Evolutionary conservation across 37 sponge, comb jelly and placozoan genomes (phyloP).

Genomic region (Axinella damicornis): DNA sequence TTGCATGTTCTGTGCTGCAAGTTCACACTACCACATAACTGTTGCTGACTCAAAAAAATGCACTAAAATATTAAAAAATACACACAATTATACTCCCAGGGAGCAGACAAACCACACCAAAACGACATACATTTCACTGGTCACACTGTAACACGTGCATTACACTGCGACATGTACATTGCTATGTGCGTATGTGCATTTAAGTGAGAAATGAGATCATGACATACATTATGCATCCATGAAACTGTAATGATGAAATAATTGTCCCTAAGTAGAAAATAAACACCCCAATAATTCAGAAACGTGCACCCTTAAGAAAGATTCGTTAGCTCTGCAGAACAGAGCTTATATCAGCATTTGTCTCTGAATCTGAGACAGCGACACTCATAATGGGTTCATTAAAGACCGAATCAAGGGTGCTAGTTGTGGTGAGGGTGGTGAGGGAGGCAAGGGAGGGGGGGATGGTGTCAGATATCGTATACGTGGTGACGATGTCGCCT

Average conservation of each 20-base stretch:
- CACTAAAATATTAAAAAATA: too few relatives aligned
- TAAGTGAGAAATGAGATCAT: neutral
- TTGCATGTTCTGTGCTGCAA: too few relatives aligned
- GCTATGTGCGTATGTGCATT: too few relatives aligned
- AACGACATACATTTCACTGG: too few relatives aligned
- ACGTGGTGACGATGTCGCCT: slow-evolving; percentile 52
- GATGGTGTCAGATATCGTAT: slow-evolving; percentile 52
- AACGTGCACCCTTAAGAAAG: neutral
- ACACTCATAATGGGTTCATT: slow-evolving; percentile 75
- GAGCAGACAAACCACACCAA: too few relatives aligned
- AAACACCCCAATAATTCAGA: neutral
- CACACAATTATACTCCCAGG: too few relatives aligned
- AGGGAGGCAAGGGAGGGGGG: slow-evolving; percentile 63
- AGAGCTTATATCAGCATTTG: slow-evolving; percentile 7
- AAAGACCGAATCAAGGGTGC: slow-evolving; percentile 75
- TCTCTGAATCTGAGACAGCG: slow-evolving; percentile 35
- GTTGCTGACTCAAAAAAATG: too few relatives aligned
- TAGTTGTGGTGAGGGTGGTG: slow-evolving; percentile 59
- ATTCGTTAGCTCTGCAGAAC: slow-evolving; percentile 25
- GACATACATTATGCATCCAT: neutral
- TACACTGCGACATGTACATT: neutral
- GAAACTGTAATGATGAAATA: too few relatives aligned
- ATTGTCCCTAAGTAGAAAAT: neutral
- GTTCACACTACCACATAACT: too few relatives aligned
- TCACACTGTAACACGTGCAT: too few relatives aligned